phyloP scores from a whole-genome alignment of 2,797 vertebrate genomes.

The Bryconaethiops microstoma region DNA sequence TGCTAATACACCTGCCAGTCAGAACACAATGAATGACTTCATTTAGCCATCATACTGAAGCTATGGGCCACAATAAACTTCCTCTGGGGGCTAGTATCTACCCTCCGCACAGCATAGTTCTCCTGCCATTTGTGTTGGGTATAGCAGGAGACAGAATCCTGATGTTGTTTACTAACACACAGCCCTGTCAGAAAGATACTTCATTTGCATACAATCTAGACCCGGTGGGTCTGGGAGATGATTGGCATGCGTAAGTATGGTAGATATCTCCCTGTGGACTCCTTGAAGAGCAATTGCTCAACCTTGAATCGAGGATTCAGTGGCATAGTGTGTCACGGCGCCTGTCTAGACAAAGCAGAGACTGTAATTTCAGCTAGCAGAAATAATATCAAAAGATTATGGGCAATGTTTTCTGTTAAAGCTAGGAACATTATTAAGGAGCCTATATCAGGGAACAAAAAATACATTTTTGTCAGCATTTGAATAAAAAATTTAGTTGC shows the following conservation, averaged over 20 bases:
- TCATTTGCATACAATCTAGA: constrained; percentile 32
- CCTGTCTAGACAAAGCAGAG: constrained; percentile 21
- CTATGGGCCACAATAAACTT: background rate
- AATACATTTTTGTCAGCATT: background rate
- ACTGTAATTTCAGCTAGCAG: constrained; percentile 16
- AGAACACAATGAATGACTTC: background rate
- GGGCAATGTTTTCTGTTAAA: constrained; percentile 9
- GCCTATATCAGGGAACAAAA: background rate
- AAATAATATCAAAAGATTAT: constrained; percentile 9
- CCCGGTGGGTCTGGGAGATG: background rate
- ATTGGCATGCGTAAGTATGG: background rate
- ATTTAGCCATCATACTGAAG: background rate
- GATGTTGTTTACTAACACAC: constrained; percentile 11
- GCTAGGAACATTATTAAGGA: background rate
- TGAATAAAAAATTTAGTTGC: background rate
- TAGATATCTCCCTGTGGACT: constrained; percentile 23
- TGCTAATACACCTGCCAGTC: constrained; percentile 21
- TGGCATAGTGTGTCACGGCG: background rate
- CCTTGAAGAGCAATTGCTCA: constrained; percentile 13
- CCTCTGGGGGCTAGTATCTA: background rate
- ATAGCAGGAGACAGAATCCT: background rate
- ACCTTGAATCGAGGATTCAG: constrained; percentile 4
- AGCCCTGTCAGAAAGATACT: constrained; percentile 7
- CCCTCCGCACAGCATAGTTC: background rate
- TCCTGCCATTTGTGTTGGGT: background rate